Percentiles rank a stretch among this genome's conserved stretches.
These are phyloP conservation scores for Fulmarus glacialis DNA, from an alignment of 2,113 vertebrate genomes.

Conservation along the genomic window DNA sequence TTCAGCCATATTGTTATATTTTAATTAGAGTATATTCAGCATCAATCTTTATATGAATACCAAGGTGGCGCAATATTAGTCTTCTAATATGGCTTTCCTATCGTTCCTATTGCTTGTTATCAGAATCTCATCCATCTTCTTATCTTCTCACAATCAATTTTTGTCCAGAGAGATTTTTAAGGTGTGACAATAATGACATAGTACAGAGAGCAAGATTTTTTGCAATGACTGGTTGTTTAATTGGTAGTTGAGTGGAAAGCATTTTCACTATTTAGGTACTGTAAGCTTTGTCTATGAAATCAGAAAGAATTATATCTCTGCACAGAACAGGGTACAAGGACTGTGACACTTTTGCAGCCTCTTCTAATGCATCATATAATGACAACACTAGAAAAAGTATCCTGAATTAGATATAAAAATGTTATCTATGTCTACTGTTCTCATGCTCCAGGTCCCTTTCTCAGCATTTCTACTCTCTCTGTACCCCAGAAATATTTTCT, in stretches of 20 bases:
- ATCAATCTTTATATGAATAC: not conserved
- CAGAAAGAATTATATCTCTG: not conserved
- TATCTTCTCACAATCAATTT: accelerated
- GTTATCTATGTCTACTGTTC: not conserved
- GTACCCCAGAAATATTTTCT: not conserved
- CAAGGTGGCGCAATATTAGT: not conserved
- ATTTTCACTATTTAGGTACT: not conserved
- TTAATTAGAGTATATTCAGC: not conserved
- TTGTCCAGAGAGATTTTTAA: not conserved
- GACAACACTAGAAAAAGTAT: not conserved
- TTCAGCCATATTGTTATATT: not conserved
- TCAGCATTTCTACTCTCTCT: not conserved
- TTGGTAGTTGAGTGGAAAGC: not conserved
- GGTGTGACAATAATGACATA: not conserved
- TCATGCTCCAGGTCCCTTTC: not conserved
- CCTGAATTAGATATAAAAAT: not conserved
- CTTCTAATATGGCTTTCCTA: not conserved
- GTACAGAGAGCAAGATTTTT: not conserved
- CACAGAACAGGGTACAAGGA: not conserved
- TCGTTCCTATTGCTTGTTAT: not conserved
- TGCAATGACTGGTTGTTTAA: not conserved
- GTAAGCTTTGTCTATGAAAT: not conserved
- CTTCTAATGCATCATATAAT: not conserved
- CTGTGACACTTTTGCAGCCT: not conserved
- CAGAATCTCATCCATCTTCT: not conserved